Base-by-base conservation (phyloP, 2,797 vertebrate genomes). In the Alfaro cultratus region DNA sequence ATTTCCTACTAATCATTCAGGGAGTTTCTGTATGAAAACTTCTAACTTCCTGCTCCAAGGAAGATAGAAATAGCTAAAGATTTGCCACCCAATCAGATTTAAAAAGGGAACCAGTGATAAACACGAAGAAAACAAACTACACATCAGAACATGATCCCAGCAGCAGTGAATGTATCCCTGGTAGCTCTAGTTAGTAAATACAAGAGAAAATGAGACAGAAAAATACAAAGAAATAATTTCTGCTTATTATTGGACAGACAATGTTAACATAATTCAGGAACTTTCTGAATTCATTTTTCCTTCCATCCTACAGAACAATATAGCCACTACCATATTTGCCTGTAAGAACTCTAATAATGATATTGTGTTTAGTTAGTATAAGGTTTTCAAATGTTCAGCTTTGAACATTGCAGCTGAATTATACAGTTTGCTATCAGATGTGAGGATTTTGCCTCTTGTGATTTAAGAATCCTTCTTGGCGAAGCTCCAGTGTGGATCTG, bases 361-460 rank as follows among this genome's bases (percentile, higher is more conserved):
- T 31, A 47, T 10, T 15, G 41, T 45, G 41, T 45, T n/a, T 46
- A 45, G 15, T 29, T 29, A n/a, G 53, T 13, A 36, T 67, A 1
- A 67, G n/a, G n/a, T 29, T 73, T 47, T 73, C 1, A 18, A 49
- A 29, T 21, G 62, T 36, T n/a, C n/a, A 7, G 29, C 46, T 23
- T 73, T 73, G 45, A 49, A 43, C 29, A 47, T 47, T 21, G 29
- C 43, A 47, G 7, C 43, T 47, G 29, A 73, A 34, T 49, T 23
- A 21, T 34, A 51, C 31, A 51, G 31, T 74, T 74, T 74, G 21
- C 4, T 53, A 13, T 51, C 72, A 53, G 72, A 74, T 36, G 47
- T 13, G 9, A 26, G 47, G 72, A 74, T 74, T 36, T 74, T 74
- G 29, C 72, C 46, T 51, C 16, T 34, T 74, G 72, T 51, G 18